Evolutionary conservation across 2,113 vertebrate genomes (phyloP).

Genomic region (Gadus chalcogrammus): DNA sequence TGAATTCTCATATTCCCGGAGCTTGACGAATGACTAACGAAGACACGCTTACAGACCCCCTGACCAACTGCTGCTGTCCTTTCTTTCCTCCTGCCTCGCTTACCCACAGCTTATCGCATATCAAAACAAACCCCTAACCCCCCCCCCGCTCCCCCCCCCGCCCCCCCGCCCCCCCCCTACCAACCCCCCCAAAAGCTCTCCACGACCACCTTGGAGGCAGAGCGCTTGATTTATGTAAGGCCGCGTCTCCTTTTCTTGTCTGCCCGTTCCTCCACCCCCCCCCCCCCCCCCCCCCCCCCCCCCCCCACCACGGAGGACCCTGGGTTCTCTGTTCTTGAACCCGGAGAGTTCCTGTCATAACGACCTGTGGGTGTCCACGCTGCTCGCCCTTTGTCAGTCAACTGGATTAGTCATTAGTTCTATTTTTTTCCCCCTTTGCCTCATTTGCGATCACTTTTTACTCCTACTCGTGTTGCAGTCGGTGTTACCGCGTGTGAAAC

Average conservation of each 20-base stretch:
- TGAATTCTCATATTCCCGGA: conserved; percentile 56
- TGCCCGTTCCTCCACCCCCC: neutral
- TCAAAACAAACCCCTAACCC: conserved; percentile 52
- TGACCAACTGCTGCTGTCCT: conserved; percentile 18
- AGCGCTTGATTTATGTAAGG: conserved; percentile 25
- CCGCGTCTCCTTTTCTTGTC: neutral
- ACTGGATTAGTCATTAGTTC: no score
- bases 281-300: neutral
- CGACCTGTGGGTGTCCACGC: neutral
- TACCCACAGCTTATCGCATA: conserved; percentile 56
- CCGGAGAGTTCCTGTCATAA: no score
- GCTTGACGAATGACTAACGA: conserved; percentile 49
- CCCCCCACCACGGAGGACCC: conserved; percentile 16
- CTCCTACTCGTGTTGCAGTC: no score
- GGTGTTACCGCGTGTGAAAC: neutral
- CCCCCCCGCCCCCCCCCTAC: neutral
- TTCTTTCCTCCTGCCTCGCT: conserved; percentile 32
- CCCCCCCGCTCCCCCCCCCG: neutral
- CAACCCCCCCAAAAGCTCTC: neutral
- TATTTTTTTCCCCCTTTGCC: neutral
- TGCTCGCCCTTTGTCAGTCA: neutral
- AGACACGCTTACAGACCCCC: conserved; percentile 42
- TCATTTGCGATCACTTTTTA: neutral
- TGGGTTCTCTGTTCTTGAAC: conserved; percentile 3
- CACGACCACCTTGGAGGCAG: conserved; percentile 49